These are phyloP conservation scores for Beris morrisii DNA, from an alignment of 2,888 invertebrate species.

Conservation along the genomic window DNA sequence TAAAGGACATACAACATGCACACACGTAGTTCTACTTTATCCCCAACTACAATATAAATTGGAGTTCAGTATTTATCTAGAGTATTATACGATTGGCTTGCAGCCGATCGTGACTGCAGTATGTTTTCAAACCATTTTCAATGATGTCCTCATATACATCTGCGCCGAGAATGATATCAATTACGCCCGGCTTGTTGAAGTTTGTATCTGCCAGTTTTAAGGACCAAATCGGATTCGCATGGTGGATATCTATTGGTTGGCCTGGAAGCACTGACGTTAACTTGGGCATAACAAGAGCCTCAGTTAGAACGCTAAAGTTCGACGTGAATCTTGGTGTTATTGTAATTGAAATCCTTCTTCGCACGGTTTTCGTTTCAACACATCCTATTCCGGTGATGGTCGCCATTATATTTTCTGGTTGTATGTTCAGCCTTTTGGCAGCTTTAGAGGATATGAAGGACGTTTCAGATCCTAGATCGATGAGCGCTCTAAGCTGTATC, in stretches of 20 bases:
- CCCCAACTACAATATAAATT: no score
- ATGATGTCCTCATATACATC: no score
- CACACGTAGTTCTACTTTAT: no score
- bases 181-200: background rate
- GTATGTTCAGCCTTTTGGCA: background rate
- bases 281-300: background rate
- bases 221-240: background rate
- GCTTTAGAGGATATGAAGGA: background rate
- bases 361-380: background rate
- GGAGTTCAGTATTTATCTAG: no score
- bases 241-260: no score
- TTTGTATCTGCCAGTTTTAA: slow-evolving; percentile 8
- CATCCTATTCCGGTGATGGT: background rate
- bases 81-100: no score
- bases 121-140: background rate
- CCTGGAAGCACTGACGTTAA: background rate
- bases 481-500: background rate
- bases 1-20: no score
- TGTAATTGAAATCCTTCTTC: background rate
- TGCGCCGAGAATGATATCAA: slow-evolving; percentile 23
- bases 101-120: no score
- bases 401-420: slow-evolving; percentile 1
- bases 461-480: background rate
- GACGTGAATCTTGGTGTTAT: no score
- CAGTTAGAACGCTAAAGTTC: background rate